Conservation (phyloP, 2,797 vertebrate species). For the Pangasius larnaudii region DNA sequence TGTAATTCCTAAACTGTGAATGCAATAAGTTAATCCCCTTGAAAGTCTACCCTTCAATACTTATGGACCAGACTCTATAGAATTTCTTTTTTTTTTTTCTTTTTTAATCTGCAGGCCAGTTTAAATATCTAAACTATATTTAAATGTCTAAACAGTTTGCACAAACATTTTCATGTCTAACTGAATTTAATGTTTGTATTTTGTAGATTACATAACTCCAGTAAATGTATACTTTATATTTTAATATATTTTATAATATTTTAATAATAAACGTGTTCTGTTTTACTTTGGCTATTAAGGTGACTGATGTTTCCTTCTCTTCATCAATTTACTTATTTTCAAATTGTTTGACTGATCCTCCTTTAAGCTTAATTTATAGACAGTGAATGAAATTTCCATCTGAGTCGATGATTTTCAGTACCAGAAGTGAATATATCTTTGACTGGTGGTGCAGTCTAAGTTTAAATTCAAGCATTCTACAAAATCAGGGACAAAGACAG, state of each 20-base stretch:
- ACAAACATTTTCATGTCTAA: conserved; percentile 50
- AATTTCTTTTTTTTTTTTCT: conserved; percentile 5
- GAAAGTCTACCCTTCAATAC: too few species aligned
- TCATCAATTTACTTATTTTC: neutral
- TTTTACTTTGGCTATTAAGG: neutral
- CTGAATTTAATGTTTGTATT: conserved; percentile 48
- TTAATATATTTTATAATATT: neutral
- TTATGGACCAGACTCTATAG: too few species aligned
- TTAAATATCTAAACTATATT: too few species aligned
- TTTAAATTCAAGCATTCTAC: neutral
- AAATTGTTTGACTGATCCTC: neutral
- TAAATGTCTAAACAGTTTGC: conserved; percentile 52
- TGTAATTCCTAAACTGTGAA: too few species aligned
- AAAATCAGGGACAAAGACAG: neutral
- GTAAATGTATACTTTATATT: conserved; percentile 10
- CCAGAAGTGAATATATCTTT: neutral
- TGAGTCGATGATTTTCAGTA: neutral
- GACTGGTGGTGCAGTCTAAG: neutral
- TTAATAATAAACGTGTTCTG: conserved; percentile 15
- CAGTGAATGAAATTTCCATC: neutral
- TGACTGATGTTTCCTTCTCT: neutral
- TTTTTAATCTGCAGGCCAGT: conserved; percentile 45
- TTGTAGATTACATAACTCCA: conserved; percentile 42
- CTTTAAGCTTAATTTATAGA: neutral
- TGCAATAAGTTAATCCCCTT: too few species aligned